A percentile compares a stretch with the other conserved stretches of the same genome.
Conservation (phyloP, 2,888 invertebrate species). For the Pterobdella sp. region DNA sequence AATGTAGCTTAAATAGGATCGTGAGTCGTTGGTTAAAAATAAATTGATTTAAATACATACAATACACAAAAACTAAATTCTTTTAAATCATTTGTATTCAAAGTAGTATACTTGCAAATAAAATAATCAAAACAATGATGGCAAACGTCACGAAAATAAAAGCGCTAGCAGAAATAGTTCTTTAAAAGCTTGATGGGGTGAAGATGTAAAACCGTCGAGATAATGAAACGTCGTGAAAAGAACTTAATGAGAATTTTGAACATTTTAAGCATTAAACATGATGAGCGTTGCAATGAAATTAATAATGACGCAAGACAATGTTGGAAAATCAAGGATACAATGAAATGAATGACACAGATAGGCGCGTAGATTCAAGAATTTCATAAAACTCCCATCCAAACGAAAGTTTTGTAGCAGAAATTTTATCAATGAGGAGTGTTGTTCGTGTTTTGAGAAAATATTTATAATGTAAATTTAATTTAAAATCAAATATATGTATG, state of each 20-base stretch:
- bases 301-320: not conserved
- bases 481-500: too few relatives aligned
- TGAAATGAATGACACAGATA: not conserved
- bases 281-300: not conserved
- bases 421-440: too few relatives aligned
- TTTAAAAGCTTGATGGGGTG: not conserved
- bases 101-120: too few relatives aligned
- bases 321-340: not conserved
- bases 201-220: not conserved
- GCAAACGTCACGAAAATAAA: conserved; percentile 18
- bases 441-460: too few relatives aligned
- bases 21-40: too few relatives aligned
- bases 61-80: too few relatives aligned
- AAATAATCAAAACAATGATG: too few relatives aligned
- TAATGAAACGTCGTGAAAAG: not conserved
- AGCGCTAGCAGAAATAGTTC: conserved; percentile 11
- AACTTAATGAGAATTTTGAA: not conserved
- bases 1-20: too few relatives aligned
- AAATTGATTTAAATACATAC: too few relatives aligned
- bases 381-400: not conserved
- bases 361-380: conserved; percentile 10
- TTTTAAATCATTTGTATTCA: too few relatives aligned
- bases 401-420: not conserved
- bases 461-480: too few relatives aligned
- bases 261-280: not conserved